Evolutionary conservation across 2,888 invertebrate genomes (phyloP), one percentile per base, ranked within the genome.

Genomic region (Pandemis corylana): DNA sequence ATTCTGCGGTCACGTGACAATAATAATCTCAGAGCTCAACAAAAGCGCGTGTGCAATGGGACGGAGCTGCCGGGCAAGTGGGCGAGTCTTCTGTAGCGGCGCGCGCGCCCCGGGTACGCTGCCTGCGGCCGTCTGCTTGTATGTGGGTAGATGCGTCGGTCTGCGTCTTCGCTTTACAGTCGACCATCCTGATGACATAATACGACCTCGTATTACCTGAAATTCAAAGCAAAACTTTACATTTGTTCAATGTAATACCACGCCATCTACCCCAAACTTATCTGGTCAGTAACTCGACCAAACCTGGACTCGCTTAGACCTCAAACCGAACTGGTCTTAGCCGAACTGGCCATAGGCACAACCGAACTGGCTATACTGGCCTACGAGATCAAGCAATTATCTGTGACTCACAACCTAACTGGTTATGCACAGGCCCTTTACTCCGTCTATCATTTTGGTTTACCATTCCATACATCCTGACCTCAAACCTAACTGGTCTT

Each of bases 401-500:
- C 10, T 44, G 44, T 44, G 44, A 44, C 49, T 13, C 13, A 49
- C 0, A 61, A 12, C 13, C 5, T 61, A 61, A 41, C 61, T 61
- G 61, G 13, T 7, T 28, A 28, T 10, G 36, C 2, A 7, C 56
- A 7, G 5, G 4, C 7, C 7, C 56, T 56, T n/a, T 5, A 5
- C 13, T 56, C 4, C 4, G 28, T 4, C 28, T 36, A 36, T 36
- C 28, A 36, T 36, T 10, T 4, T 28, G 7, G 13, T 5, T 12
- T 15, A 65, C 41, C 12, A 44, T 6, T 42, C 28, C n/a, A 20
- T 13, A 20, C 44, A 56, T 42, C 44, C 5, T 51, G n/a, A 51
- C 13, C 63, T 70, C 63, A 70, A 70, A 70, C 62, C 70, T 51
- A 62, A 70, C 70, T 63, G 70, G 62, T 69, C 56, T 69, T 69